A percentile compares a stretch with the other conserved stretches of the same genome.
Conservation (phyloP, 2,797 vertebrate genomes). For the Gorsachius magnificus region DNA sequence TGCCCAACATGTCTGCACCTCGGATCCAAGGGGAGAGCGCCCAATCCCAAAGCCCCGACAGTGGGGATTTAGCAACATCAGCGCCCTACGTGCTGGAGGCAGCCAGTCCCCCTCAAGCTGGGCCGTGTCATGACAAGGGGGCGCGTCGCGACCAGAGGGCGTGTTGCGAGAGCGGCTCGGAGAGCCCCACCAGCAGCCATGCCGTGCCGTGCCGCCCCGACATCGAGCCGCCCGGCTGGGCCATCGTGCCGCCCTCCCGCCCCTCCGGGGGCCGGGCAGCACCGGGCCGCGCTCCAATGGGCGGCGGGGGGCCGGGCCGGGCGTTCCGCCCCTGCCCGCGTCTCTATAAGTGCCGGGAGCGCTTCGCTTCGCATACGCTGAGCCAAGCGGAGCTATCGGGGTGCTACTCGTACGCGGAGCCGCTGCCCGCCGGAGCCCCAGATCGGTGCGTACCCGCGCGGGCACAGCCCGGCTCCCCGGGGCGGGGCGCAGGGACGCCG, state of each 20-base stretch:
- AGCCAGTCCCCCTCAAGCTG: neutral
- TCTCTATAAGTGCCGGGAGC: neutral
- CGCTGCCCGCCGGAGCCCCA: neutral
- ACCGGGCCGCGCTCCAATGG: neutral
- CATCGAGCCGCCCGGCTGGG: no score
- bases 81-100: neutral
- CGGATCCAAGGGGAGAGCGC: no score
- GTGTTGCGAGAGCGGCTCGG: neutral
- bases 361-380: rapidly evolving
- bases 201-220: no score
- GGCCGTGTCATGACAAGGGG: neutral
- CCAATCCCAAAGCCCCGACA: neutral
- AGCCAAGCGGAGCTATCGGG: neutral
- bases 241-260: neutral
- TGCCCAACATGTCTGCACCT: neutral
- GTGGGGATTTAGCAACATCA: rapidly evolving
- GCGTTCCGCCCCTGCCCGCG: neutral
- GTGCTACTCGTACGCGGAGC: neutral
- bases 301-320: neutral
- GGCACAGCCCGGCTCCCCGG: neutral
- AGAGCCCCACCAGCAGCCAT: neutral
- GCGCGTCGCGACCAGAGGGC: neutral
- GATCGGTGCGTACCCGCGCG: neutral
- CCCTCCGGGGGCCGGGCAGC: neutral
- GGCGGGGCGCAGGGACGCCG: no score